These are phyloP conservation scores for Papilio protenor DNA, from an alignment of 2,888 invertebrate species.

Conservation along the genomic window DNA sequence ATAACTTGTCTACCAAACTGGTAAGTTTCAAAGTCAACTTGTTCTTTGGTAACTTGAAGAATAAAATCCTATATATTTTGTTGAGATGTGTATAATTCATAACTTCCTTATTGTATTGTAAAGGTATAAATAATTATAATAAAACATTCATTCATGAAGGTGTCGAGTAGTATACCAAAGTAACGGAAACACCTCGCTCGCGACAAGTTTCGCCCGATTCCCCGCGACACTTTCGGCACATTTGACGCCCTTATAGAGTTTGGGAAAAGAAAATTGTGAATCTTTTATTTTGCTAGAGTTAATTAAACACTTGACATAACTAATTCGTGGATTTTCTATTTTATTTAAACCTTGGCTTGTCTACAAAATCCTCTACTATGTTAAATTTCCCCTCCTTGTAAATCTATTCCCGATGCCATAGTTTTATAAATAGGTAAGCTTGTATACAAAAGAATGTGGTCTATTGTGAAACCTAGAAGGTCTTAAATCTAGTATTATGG, in stretches of 20 bases:
- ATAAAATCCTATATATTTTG: not conserved
- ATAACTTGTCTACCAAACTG: conserved; percentile 39
- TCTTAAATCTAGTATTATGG: conserved; percentile 37
- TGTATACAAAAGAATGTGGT: not conserved
- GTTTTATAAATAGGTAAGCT: not conserved
- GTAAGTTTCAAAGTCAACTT: not conserved
- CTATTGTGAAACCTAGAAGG: conserved; percentile 25
- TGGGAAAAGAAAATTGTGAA: conserved; percentile 20
- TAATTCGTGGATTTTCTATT: not conserved
- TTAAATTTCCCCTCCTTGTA: not conserved
- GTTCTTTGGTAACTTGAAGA: not conserved
- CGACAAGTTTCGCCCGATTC: conserved; percentile 50
- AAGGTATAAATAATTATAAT: conserved; percentile 50
- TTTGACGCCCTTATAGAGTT: conserved; percentile 53
- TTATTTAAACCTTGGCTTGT: not conserved
- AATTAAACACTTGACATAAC: conserved; percentile 20
- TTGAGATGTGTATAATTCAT: conserved; percentile 37
- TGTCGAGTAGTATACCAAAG: conserved; percentile 44
- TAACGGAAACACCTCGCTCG: conserved; percentile 53
- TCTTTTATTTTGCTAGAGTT: conserved; percentile 6
- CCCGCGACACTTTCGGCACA: conserved; percentile 49
- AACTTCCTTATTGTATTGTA: conserved; percentile 45
- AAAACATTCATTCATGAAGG: conserved; percentile 56
- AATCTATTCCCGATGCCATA: not conserved
- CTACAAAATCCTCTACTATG: not conserved